phyloP scores from a whole-genome alignment of 2,113 vertebrate genomes.

The Capreolus pygargus region DNA sequence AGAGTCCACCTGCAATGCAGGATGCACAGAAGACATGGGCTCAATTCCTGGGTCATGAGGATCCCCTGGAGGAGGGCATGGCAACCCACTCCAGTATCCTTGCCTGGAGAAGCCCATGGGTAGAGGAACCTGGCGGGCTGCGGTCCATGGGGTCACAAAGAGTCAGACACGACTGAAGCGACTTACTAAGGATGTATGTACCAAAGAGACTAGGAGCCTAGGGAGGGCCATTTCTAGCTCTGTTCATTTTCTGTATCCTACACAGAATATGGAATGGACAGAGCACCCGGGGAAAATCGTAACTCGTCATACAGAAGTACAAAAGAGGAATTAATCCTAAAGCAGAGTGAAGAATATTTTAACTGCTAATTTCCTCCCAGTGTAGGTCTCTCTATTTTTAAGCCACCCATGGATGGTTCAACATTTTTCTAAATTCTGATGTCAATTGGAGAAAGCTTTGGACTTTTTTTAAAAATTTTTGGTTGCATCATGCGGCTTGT shows the following conservation, averaged over 20 bases:
- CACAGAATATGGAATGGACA: constrained; percentile 83
- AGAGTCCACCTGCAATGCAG: neutral
- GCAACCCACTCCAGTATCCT: neutral
- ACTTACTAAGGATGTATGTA: neutral
- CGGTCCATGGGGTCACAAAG: neutral
- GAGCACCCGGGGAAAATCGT: constrained; percentile 81
- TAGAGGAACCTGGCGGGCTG: neutral
- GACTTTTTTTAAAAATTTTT: neutral
- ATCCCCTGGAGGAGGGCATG: neutral
- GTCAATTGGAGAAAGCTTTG: neutral
- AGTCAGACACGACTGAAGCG: neutral
- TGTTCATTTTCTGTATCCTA: constrained; percentile 81
- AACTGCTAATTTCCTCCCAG: neutral
- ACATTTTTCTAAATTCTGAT: neutral
- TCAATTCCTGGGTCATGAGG: neutral
- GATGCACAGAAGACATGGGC: neutral
- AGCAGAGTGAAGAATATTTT: constrained; percentile 13
- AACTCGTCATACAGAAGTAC: constrained; percentile 12
- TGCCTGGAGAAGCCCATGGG: neutral
- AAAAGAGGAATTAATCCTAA: constrained; percentile 27
- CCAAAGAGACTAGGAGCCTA: constrained; percentile 80
- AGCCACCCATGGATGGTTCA: neutral
- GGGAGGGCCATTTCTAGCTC: constrained; percentile 75
- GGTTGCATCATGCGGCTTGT: neutral
- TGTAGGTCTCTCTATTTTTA: neutral